Evolutionary conservation across 2,888 invertebrate species (phyloP).

Genomic region (Leucophora obtusa): DNA sequence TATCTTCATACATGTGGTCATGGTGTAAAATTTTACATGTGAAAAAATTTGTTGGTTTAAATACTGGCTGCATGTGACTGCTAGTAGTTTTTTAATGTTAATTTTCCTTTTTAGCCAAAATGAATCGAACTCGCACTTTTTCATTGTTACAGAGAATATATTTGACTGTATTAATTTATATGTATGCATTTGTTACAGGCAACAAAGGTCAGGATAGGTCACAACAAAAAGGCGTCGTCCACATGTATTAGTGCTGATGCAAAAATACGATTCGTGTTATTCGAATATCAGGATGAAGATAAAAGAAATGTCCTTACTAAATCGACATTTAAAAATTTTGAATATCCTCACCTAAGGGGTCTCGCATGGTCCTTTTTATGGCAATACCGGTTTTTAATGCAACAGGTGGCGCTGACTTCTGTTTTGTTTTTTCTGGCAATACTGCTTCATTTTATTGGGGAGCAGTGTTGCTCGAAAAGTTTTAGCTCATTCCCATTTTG

Average conservation of each 20-base stretch:
- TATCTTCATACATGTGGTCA: background rate
- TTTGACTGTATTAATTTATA: constrained; percentile 17
- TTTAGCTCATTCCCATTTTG: no score
- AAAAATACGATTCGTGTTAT: constrained; percentile 27
- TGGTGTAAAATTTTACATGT: constrained; percentile 9
- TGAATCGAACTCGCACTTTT: constrained; percentile 59
- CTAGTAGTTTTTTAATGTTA: constrained; percentile 40
- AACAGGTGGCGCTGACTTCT: no score
- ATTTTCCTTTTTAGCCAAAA: constrained; percentile 58
- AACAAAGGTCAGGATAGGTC: constrained; percentile 79
- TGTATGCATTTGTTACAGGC: constrained; percentile 68
- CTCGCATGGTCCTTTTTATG: no score
- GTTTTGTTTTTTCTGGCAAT: no score
- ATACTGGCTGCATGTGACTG: background rate
- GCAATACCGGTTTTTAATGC: no score
- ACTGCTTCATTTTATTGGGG: no score
- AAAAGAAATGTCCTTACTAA: no score
- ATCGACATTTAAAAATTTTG: no score
- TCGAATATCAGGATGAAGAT: constrained; percentile 20
- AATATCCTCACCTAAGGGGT: no score
- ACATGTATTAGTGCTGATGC: constrained; percentile 60
- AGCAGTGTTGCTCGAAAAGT: no score
- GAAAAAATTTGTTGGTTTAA: constrained; percentile 18
- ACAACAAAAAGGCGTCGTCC: constrained; percentile 79
- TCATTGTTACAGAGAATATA: constrained; percentile 47